Evolutionary conservation across 2,113 vertebrate species (phyloP).

Genomic region (Scalopus aquaticus): DNA sequence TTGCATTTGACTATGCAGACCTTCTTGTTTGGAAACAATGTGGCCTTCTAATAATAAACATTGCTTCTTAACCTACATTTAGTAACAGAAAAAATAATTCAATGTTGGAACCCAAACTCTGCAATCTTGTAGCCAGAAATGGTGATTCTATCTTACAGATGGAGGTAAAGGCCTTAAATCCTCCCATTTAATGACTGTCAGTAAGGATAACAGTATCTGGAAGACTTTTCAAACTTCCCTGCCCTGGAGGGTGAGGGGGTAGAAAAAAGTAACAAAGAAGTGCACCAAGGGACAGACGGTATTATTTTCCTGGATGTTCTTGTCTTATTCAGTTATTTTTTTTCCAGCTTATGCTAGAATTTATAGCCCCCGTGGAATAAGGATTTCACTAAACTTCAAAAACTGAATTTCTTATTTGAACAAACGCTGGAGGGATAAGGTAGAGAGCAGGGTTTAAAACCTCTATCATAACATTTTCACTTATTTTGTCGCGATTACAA

Average conservation of each 20-base stretch:
- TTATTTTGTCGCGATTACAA: conserved; percentile 12
- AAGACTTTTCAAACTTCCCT: not conserved
- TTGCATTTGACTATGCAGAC: not conserved
- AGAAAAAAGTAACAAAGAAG: not conserved
- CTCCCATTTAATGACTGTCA: not conserved
- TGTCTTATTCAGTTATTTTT: not conserved
- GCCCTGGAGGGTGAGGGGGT: not conserved
- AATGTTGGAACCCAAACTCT: not conserved
- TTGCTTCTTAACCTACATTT: not conserved
- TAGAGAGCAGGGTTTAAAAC: not conserved
- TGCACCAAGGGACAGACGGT: not conserved
- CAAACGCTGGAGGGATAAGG: not conserved
- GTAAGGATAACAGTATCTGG: rapidly evolving
- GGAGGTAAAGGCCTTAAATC: not conserved
- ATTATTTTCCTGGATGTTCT: not conserved
- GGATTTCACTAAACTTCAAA: conserved; percentile 11
- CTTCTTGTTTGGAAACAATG: not conserved
- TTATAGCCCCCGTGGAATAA: not conserved
- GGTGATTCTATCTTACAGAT: not conserved
- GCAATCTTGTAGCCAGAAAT: not conserved
- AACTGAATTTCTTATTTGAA: conserved; percentile 37
- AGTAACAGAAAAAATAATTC: not conserved
- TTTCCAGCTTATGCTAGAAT: not conserved
- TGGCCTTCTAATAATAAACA: not conserved
- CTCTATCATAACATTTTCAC: not conserved